These are phyloP conservation scores for Monopis laevigella DNA, from an alignment of 2,888 invertebrate genomes.

Conservation along the genomic window DNA sequence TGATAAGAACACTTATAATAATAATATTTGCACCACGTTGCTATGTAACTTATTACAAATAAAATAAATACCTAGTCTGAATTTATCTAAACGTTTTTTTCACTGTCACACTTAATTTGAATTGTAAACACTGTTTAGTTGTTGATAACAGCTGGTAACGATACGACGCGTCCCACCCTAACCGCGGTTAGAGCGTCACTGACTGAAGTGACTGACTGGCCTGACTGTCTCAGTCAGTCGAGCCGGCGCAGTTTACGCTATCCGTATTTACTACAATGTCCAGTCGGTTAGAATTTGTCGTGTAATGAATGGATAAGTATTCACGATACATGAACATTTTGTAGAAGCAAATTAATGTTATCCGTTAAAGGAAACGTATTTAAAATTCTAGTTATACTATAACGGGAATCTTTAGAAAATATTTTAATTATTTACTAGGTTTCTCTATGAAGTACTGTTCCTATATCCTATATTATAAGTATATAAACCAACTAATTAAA, in stretches of 20 bases:
- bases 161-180: slow-evolving; percentile 32
- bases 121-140: not conserved
- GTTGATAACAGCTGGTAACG: slow-evolving; percentile 22
- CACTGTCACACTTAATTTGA: slow-evolving; percentile 5
- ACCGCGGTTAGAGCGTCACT: slow-evolving; percentile 44
- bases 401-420: too few relatives aligned
- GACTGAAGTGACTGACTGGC: slow-evolving; percentile 21
- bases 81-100: not conserved
- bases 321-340: too few relatives aligned
- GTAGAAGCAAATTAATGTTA: too few relatives aligned
- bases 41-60: slow-evolving; percentile 4
- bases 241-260: not conserved
- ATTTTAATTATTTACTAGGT: too few relatives aligned
- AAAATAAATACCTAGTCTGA: too few relatives aligned
- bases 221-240: too few relatives aligned
- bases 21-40: slow-evolving; percentile 5
- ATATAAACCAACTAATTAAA: too few relatives aligned
- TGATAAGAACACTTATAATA: slow-evolving; percentile 21
- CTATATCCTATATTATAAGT: too few relatives aligned
- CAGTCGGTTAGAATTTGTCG: slow-evolving; percentile 8
- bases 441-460: too few relatives aligned
- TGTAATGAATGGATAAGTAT: too few relatives aligned
- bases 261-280: not conserved
- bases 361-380: too few relatives aligned
- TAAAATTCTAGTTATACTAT: too few relatives aligned